Base-by-base conservation (phyloP, 2,888 invertebrate genomes). In the Euzophera pinguis region DNA sequence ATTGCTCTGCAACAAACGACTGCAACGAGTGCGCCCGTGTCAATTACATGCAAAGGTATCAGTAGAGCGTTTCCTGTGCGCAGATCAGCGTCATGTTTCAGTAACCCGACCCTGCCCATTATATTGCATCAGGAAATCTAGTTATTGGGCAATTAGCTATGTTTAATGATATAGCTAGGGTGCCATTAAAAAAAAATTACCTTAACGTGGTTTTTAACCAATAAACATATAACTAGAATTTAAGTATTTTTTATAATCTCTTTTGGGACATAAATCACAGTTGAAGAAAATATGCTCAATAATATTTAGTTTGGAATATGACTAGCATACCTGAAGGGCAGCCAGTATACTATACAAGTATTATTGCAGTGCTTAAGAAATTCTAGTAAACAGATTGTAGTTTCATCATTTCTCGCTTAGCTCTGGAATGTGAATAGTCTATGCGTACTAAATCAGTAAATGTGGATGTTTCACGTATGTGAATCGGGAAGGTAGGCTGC, bases 21-120 rank as follows among this genome's bases (percentile, higher is more conserved):
- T n/a, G n/a, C n/a, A 53, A 62, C 56, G 35, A 62, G 53, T 67
- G 61, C 60, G 64, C 60, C 65, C 62, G 70, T 70, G 63, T 74
- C 65, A 64, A 65, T 73, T 74, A 71, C 55, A 53, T 50, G 22
- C 70, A 65, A 62, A 60, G 64, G 32, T 72, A 64, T 63, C 65
- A 62, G 54, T 66, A 53, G 54, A 59, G 55, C 61, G 58, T 70
- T 78, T 78, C 75, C 74, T 78, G 71, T 67, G 62, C 57, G 55
- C 66, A 64, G 68, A 68, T 64, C 58, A 54, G 57, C 53, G 52
- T 72, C 69, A 59, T 57, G 58, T 69, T 62, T 63, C 67, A 52
- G 79, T 75, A 79, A 81, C 60, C 53, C 50, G 73, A 81, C 65
- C 71, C 56, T 56, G 56, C 62, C 61, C 61, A 32, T 14, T 13